Evolutionary conservation across 2,888 invertebrate genomes (phyloP).

Genomic region (Amphiduros pacificus): DNA sequence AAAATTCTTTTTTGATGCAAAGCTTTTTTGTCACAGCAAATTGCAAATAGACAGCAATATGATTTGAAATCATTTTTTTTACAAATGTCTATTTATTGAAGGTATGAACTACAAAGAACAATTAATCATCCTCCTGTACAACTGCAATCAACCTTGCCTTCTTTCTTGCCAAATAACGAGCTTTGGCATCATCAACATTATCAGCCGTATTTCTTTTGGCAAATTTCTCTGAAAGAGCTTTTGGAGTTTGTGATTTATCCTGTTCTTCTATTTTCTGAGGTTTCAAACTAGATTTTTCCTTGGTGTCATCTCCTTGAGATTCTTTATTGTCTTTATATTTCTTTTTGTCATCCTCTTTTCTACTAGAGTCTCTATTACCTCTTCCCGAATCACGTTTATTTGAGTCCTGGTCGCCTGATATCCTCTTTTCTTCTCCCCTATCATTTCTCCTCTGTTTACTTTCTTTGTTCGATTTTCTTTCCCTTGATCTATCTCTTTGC

Average conservation of each 20-base stretch:
- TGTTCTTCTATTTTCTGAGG: background rate
- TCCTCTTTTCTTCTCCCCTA: background rate
- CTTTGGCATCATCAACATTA: constrained; percentile 4
- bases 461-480: background rate
- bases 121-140: constrained; percentile 9
- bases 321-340: constrained; percentile 1
- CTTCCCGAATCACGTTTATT: too few species aligned
- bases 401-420: too few species aligned
- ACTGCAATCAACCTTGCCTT: background rate
- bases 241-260: too few species aligned
- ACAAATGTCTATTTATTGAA: too few species aligned
- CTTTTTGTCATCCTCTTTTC: background rate
- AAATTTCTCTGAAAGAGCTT: constrained; percentile 12
- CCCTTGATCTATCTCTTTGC: background rate
- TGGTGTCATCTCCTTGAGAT: background rate
- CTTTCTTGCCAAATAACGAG: constrained; percentile 10
- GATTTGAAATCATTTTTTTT: too few species aligned
- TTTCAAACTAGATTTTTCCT: background rate
- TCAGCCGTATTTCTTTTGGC: constrained; percentile 10
- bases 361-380: background rate
- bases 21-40: too few species aligned
- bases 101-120: too few species aligned
- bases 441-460: background rate
- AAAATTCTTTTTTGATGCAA: too few species aligned
- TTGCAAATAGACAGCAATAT: too few species aligned